Conservation (phyloP, 2,888 invertebrate genomes). For the Zeuzera pyrina region DNA sequence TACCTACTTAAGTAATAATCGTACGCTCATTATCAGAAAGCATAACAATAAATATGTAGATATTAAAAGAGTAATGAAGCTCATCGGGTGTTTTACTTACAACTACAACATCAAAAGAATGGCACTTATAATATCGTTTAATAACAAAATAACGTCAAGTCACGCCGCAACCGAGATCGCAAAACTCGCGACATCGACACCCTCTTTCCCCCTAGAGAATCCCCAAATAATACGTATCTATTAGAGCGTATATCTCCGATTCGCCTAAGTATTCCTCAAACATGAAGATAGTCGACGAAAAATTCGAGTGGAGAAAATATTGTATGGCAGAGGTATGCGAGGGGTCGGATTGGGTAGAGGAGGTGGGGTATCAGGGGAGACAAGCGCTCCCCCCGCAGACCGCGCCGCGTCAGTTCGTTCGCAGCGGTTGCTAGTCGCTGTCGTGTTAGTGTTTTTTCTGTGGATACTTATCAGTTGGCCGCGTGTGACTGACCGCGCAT, state of each 20-base stretch:
- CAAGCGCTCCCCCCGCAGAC: slow-evolving; percentile 27
- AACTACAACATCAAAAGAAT: slow-evolving; percentile 8
- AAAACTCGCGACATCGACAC: slow-evolving; percentile 22
- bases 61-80: too few relatives aligned
- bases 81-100: too few relatives aligned
- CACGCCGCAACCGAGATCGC: slow-evolving; percentile 28
- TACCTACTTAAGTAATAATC: slow-evolving; percentile 1
- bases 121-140: slow-evolving; percentile 35
- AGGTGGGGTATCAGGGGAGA: slow-evolving; percentile 31
- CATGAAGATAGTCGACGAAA: slow-evolving; percentile 70
- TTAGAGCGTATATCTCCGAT: slow-evolving; percentile 68
- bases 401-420: slow-evolving; percentile 43
- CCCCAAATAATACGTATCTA: slow-evolving; percentile 66
- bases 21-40: neutral
- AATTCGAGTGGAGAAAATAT: slow-evolving; percentile 70
- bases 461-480: slow-evolving; percentile 26
- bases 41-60: too few relatives aligned
- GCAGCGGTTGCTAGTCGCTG: slow-evolving; percentile 31
- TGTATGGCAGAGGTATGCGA: slow-evolving; percentile 55
- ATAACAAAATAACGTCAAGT: slow-evolving; percentile 40
- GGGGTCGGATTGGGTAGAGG: slow-evolving; percentile 37
- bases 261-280: slow-evolving; percentile 69
- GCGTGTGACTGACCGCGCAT: slow-evolving; percentile 53
- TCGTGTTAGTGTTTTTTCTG: slow-evolving; percentile 28
- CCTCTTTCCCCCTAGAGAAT: slow-evolving; percentile 40